Base-by-base conservation (phyloP, 2,113 vertebrate genomes). In the Gobio gobio region DNA sequence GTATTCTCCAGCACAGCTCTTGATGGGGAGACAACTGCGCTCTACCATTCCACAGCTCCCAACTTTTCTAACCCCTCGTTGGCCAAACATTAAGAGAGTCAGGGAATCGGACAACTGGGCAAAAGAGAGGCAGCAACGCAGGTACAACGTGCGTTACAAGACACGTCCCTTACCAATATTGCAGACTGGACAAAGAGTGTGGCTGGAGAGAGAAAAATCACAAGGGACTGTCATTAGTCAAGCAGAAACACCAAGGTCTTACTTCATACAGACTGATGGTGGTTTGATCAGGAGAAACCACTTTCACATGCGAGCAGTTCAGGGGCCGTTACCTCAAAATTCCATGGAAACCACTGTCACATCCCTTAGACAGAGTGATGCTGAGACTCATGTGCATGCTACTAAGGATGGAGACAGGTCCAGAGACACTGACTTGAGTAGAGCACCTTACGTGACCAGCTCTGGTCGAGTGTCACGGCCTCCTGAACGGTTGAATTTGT, bases 141-240 rank as follows among this genome's bases (percentile, higher is more conserved):
- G 24, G 20, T 88, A 83, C 78, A 78, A 86, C 36, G 12, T 33
- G 54, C 63, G 43, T 22, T 84, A 88, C 24, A 77, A 51, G 66
- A 75, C 56, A 6, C 40, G 59, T 20, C 66, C 70, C 14, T 20
- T 86, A 66, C 59, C 77, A 12, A 13, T 10, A 16, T 36, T 84
- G 40, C 59, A 78, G 29, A 13, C 76, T 16, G 78, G 75, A 5
- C 77, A 88, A 64, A 72, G 78, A 8, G 84, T 83, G 18, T 88
- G 87, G 87, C 40, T 88, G 10, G 33, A 75, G 24, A 85, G 36
- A n/a, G 63, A 86, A n/a, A 73, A 84, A 16, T 68, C 33, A 66
- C 33, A 33, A 75, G 84, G 82, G 70, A 86, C 75, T 18, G 85
- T 84, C 12, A 5, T 86, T 4, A 20, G 75, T 10, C 75, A 68